phyloP scores from a whole-genome alignment of 2,797 vertebrate genomes.

The Propithecus perrieri region DNA sequence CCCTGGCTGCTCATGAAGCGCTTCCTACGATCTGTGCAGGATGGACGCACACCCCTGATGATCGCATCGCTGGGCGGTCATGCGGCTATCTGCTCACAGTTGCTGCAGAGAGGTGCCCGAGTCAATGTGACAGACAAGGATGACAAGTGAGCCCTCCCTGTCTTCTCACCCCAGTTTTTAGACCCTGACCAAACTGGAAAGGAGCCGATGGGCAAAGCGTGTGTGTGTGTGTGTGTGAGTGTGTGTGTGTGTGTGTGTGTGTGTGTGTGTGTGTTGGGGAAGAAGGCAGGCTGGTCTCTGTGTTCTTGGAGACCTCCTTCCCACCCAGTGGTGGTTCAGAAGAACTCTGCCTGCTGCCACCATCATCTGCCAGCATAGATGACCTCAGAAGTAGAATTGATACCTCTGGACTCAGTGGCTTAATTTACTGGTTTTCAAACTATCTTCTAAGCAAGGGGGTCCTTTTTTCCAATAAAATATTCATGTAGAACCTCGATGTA shows the following conservation, averaged over 20 bases:
- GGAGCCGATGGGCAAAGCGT: background rate
- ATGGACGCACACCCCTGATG: constrained; percentile 86
- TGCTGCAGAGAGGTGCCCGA: constrained; percentile 83
- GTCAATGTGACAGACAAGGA: constrained; percentile 78
- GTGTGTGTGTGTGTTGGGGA: background rate
- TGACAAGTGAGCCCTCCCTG: constrained; percentile 78
- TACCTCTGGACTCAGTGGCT: background rate
- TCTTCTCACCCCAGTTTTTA: background rate
- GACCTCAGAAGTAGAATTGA: background rate
- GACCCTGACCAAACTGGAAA: background rate
- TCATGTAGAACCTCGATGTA: background rate
- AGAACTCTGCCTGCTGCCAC: background rate
- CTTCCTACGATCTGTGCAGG: constrained; percentile 67
- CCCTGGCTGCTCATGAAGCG: background rate
- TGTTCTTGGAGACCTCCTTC: background rate
- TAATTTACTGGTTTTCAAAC: background rate
- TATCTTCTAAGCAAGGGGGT: background rate
- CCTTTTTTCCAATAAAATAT: constrained; percentile 4
- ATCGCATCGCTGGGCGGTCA: constrained; percentile 82
- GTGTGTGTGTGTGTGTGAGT: background rate
- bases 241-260: background rate
- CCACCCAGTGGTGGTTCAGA: background rate
- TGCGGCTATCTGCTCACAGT: constrained; percentile 81
- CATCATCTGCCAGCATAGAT: background rate
- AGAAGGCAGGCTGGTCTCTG: background rate